These are phyloP conservation scores for Coptodon rendalli DNA, from an alignment of 2,113 vertebrate species.

Conservation along the genomic window DNA sequence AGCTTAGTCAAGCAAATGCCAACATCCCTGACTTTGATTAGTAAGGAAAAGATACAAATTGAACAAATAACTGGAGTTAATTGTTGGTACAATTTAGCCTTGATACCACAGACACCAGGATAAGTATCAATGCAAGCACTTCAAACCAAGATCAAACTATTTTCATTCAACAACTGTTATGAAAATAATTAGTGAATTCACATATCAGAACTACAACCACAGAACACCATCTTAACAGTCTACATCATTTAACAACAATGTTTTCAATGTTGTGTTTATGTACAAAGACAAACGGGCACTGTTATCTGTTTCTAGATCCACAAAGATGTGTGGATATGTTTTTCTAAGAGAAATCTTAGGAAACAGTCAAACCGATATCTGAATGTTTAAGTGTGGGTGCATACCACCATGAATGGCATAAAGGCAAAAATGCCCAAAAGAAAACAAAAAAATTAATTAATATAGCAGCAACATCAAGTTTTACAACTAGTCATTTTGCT, in stretches of 20 bases:
- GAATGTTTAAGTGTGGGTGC: neutral
- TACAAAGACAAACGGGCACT: neutral
- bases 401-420: neutral
- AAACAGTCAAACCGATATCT: neutral
- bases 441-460: fast-evolving
- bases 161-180: neutral
- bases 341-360: neutral
- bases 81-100: neutral
- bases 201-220: neutral
- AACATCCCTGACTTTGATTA: neutral
- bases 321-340: neutral
- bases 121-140: neutral
- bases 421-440: neutral
- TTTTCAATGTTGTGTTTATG: neutral
- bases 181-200: neutral
- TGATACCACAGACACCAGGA: neutral
- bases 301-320: neutral
- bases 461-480: neutral
- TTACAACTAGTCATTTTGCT: neutral
- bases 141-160: neutral
- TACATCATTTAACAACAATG: neutral
- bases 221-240: neutral
- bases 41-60: neutral
- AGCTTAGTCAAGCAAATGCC: neutral
- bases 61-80: neutral